phyloP scores from a whole-genome alignment of 1,140 invertebrate genomes.

The Pseudomyrmex gracilis region DNA sequence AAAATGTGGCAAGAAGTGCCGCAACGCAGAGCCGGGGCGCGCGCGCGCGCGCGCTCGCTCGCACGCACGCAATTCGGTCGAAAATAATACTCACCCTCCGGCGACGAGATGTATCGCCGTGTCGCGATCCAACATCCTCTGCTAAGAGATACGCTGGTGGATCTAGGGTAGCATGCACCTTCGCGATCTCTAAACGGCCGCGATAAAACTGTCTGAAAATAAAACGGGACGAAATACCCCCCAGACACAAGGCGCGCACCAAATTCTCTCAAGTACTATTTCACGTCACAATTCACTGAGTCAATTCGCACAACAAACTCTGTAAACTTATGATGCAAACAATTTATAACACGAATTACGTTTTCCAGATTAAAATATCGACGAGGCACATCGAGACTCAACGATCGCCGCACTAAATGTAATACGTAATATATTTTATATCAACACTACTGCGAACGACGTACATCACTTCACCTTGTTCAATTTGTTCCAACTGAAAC shows the following conservation, averaged over 20 bases:
- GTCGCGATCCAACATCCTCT: slow-evolving; percentile 90
- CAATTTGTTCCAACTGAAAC: not conserved
- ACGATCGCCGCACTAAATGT: too few species aligned
- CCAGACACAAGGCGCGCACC: slow-evolving; percentile 5
- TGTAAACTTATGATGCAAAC: too few species aligned
- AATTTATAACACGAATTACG: too few species aligned
- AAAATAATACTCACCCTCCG: slow-evolving; percentile 90
- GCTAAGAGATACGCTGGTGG: slow-evolving; percentile 25
- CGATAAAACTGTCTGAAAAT: not conserved
- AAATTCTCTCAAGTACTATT: not conserved
- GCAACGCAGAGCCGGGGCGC: slow-evolving; percentile 36
- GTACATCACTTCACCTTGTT: not conserved
- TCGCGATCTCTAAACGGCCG: not conserved
- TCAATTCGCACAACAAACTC: too few species aligned
- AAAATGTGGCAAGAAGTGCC: slow-evolving; percentile 12
- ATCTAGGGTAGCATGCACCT: slow-evolving; percentile 65
- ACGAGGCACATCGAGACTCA: slow-evolving; percentile 16
- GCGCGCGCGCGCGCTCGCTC: not conserved
- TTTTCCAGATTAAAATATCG: too few species aligned
- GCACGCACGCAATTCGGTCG: slow-evolving; percentile 5
- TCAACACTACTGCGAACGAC: not conserved
- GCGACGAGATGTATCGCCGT: slow-evolving; percentile 94
- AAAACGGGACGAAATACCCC: not conserved
- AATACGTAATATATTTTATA: too few species aligned
- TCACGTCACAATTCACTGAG: too few species aligned